Percentiles rank a stretch among this genome's conserved stretches.
These are phyloP conservation scores for Scopus umbretta DNA, from an alignment of 2,113 vertebrate genomes.

Conservation along the genomic window DNA sequence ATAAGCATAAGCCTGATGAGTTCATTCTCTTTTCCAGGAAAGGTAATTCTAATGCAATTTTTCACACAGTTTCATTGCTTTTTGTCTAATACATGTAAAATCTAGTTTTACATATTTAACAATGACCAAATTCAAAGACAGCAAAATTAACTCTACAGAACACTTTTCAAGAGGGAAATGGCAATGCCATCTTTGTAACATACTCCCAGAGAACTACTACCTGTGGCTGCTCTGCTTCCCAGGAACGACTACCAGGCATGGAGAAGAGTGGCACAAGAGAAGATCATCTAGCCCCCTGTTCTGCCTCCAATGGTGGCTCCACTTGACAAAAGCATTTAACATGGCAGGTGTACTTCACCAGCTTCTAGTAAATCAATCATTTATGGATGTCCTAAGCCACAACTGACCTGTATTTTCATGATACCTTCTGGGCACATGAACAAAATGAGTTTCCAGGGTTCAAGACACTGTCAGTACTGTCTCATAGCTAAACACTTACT, in stretches of 20 bases:
- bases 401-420: neutral
- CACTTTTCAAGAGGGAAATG: neutral
- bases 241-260: neutral
- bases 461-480: neutral
- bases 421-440: no score
- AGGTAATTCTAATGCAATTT: neutral
- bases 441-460: neutral
- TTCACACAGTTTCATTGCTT: neutral
- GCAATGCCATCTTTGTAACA: neutral
- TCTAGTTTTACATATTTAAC: neutral
- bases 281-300: neutral
- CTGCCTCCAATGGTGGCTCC: neutral
- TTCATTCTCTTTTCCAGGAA: neutral
- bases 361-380: neutral
- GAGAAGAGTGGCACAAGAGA: neutral
- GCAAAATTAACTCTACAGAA: neutral
- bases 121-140: neutral
- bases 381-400: neutral
- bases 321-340: neutral
- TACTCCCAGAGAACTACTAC: neutral
- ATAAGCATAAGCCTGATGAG: neutral
- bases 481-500: neutral
- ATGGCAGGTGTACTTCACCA: neutral
- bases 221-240: neutral
- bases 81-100: neutral